Conservation (phyloP, 2,113 vertebrate genomes). For the Falco punctatus region DNA sequence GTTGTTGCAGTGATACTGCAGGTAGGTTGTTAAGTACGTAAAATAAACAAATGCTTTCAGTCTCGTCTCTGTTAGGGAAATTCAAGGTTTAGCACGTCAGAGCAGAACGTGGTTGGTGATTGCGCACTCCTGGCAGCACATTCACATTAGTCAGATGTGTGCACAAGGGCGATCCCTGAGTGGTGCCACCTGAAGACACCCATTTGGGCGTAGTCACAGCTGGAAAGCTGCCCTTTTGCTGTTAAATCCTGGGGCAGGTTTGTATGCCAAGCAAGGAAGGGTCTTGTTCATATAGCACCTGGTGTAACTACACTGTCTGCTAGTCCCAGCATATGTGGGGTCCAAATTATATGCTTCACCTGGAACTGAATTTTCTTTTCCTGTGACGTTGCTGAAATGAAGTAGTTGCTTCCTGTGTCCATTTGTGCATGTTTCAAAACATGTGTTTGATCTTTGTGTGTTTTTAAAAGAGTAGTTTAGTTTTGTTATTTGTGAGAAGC, state of each 20-base stretch:
- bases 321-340: accelerated
- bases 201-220: background rate
- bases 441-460: background rate
- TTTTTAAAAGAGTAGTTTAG: background rate
- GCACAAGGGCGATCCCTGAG: background rate
- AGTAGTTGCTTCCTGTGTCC: background rate
- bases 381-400: background rate
- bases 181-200: background rate
- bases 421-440: background rate
- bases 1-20: accelerated
- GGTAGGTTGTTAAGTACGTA: background rate
- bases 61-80: background rate
- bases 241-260: background rate
- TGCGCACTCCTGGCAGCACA: accelerated
- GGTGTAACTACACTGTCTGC: background rate
- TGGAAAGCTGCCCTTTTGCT: background rate
- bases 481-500: background rate
- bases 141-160: background rate
- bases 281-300: background rate
- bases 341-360: background rate
- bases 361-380: background rate
- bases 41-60: background rate
- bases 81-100: background rate
- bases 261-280: background rate
- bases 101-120: background rate